Evolutionary conservation across 2,113 vertebrate species (phyloP), one percentile per base, ranked within the genome.

Genomic region (Anguilla japonica): DNA sequence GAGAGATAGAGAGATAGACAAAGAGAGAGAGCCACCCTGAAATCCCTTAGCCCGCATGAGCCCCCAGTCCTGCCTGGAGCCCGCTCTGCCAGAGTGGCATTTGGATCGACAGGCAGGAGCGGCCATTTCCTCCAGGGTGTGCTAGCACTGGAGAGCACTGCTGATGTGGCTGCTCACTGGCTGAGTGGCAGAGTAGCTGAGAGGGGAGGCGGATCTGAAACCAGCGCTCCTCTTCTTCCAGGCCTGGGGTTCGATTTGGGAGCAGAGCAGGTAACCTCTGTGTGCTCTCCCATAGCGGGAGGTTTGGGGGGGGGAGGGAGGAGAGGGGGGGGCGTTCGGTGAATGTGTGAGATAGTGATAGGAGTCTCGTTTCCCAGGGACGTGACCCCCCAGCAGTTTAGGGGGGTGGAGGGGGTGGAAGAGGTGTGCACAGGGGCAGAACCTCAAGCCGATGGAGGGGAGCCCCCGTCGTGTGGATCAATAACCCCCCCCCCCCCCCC

Each of bases 401-500:
- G 34, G 46, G 50, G 87, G 0, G 34, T 41, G 20, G 50, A 39
- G 87, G 0, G 75, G 57, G 85, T 81, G 78, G 84, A 79, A 83
- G 67, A n/a, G 84, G 84, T 13, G 11, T 26, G 9, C 26, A 11
- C 40, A 84, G 82, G 20, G 1, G 46, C 81, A 20, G 11, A 34
- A 39, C 60, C 80, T 84, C 34, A 63, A 41, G 1, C 79, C 87
- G 57, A 63, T 84, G 86, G 84, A 85, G 87, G 57, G 83, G 84
- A 84, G 83, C 81, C 86, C 34, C 86, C 39, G 88, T 87, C 87
- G 89, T 89, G 90, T 43, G 81, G 88, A 96, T 95, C 89, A 90
- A 95, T 95, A 63, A 91, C 50, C 50, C 86, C 83, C 91, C 92
- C 43, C 43, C 86, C 83, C 91, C 92, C 50, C 86, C 83, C 91